Conservation (phyloP, 2,797 vertebrate species). For the Typhlichthys eigenmanni region DNA sequence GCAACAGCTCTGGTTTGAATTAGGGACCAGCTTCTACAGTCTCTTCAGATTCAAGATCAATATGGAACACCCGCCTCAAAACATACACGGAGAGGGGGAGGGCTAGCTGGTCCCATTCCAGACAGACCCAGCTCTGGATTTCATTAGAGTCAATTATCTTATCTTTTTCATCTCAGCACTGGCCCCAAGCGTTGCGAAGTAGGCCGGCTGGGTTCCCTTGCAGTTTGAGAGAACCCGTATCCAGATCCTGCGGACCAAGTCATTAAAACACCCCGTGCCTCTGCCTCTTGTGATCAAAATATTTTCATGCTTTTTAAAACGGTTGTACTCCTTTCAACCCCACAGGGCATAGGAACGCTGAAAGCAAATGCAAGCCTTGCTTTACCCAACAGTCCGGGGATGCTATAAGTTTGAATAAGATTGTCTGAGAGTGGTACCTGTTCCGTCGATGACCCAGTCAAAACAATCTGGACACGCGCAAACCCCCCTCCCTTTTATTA, state of each 20-base stretch:
- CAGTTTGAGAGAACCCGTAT: conserved; percentile 88
- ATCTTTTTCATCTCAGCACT: conserved; percentile 99
- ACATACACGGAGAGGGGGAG: conserved; percentile 56
- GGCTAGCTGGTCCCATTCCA: conserved; percentile 71
- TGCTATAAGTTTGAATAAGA: conserved; percentile 10
- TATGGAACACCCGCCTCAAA: conserved; percentile 69
- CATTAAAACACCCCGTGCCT: conserved; percentile 97
- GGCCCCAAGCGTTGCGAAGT: conserved; percentile 94
- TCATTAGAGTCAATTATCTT: conserved; percentile 99
- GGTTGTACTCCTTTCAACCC: conserved; percentile 90
- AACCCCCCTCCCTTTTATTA: background rate
- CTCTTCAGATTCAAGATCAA: conserved; percentile 96
- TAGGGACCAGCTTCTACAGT: conserved; percentile 90
- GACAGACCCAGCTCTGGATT: conserved; percentile 91
- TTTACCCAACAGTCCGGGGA: conserved; percentile 38
- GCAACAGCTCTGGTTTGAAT: conserved; percentile 95
- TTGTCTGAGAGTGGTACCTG: too few relatives aligned
- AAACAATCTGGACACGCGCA: background rate
- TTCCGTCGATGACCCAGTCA: background rate
- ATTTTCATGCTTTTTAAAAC: conserved; percentile 97
- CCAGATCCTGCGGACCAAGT: conserved; percentile 89
- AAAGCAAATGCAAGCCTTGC: conserved; percentile 50
- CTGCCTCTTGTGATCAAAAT: conserved; percentile 96
- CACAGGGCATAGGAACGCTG: conserved; percentile 78
- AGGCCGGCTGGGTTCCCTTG: conserved; percentile 86